Evolutionary conservation across 35 echinoderm and acorn worm species (phyloP).

Genomic region (Amphiura filiformis): DNA sequence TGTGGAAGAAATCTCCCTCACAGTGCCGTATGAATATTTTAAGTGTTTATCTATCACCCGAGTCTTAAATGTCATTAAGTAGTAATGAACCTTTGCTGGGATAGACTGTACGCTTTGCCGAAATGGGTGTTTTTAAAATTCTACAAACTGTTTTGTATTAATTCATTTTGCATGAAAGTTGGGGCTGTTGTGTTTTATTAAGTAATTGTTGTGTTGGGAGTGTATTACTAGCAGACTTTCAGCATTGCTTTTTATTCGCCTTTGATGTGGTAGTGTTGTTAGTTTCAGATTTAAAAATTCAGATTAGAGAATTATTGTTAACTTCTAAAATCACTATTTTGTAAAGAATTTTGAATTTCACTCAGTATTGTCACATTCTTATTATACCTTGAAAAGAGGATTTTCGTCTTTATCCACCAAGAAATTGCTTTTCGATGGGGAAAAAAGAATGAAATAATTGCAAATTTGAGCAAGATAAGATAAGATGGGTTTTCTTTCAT

Average conservation of each 20-base stretch:
- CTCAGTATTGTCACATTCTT: background rate
- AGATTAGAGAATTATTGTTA: background rate
- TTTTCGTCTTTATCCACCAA: background rate
- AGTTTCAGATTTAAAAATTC: too few relatives aligned
- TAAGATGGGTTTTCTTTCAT: background rate
- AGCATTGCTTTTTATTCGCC: too few relatives aligned
- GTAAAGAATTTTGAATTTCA: background rate
- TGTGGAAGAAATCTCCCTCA: background rate
- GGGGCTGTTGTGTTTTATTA: too few relatives aligned
- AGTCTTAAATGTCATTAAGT: background rate
- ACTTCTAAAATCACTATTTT: background rate
- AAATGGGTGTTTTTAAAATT: background rate
- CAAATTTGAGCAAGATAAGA: background rate
- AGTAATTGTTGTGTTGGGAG: too few relatives aligned
- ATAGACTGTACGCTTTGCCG: background rate
- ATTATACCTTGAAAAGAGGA: background rate
- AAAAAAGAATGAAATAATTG: background rate
- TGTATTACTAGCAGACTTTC: too few relatives aligned
- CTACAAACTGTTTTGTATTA: background rate
- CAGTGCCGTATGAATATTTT: background rate
- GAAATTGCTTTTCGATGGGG: constrained; percentile 2
- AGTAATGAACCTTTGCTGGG: background rate
- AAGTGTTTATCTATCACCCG: background rate
- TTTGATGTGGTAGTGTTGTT: too few relatives aligned
- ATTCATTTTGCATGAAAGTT: background rate